These are phyloP conservation scores for Hydraecia micacea DNA, from an alignment of 2,888 invertebrate species.

Conservation along the genomic window DNA sequence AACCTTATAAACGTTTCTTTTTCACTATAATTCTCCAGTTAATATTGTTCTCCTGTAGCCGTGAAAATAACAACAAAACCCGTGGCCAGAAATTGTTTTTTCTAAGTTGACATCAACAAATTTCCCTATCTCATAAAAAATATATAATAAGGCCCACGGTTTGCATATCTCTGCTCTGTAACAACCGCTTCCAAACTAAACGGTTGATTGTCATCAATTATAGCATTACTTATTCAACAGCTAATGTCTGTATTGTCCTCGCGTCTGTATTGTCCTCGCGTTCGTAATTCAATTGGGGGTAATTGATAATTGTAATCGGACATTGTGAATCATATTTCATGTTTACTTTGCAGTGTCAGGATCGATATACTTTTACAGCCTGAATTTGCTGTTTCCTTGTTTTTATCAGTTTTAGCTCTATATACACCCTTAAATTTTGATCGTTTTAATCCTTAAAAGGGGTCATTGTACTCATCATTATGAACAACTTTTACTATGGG, in stretches of 20 bases:
- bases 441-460: too few relatives aligned
- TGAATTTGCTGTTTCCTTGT: slow-evolving; percentile 31
- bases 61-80: background rate
- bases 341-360: slow-evolving; percentile 43
- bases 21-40: background rate
- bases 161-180: slow-evolving; percentile 30
- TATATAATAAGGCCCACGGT: background rate
- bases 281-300: slow-evolving; percentile 55
- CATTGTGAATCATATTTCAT: slow-evolving; percentile 57
- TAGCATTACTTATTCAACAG: slow-evolving; percentile 56
- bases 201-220: slow-evolving; percentile 46
- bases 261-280: slow-evolving; percentile 49
- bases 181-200: slow-evolving; percentile 32
- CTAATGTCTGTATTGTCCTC: slow-evolving; percentile 54
- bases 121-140: background rate
- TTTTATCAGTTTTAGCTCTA: background rate
- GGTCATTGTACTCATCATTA: too few relatives aligned
- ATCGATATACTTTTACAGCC: slow-evolving; percentile 38
- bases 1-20: background rate
- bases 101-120: background rate
- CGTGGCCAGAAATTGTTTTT: background rate
- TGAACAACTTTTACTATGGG: too few relatives aligned
- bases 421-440: too few relatives aligned
- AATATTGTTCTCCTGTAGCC: background rate
- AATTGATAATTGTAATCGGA: slow-evolving; percentile 65